Evolutionary conservation across 2,888 invertebrate species (phyloP).

Genomic region (Acrocera orbiculus): DNA sequence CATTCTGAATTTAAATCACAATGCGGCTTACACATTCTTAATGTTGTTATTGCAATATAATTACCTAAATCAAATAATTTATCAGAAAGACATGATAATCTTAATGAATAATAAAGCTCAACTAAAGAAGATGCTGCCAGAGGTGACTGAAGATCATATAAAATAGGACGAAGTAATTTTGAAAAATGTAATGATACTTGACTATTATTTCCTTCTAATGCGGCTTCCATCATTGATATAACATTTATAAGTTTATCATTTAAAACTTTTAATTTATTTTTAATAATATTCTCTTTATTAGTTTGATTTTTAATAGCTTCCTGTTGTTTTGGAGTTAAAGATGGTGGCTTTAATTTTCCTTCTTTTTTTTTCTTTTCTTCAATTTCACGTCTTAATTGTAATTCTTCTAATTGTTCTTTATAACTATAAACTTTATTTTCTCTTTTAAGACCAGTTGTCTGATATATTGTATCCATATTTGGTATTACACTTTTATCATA

Average conservation of each 20-base stretch:
- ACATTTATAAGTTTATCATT: constrained; percentile 22
- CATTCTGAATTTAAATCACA: constrained; percentile 63
- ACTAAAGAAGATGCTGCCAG: constrained; percentile 53
- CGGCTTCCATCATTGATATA: constrained; percentile 25
- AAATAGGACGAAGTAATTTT: constrained; percentile 20
- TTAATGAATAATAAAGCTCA: constrained; percentile 42
- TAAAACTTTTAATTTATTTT: constrained; percentile 47
- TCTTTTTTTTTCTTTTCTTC: constrained; percentile 72
- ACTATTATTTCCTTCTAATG: constrained; percentile 22
- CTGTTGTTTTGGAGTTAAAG: constrained; percentile 74
- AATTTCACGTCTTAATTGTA: constrained; percentile 78
- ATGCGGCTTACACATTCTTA: constrained; percentile 58
- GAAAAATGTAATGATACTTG: constrained; percentile 24
- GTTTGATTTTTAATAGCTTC: constrained; percentile 75
- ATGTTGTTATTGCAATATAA: constrained; percentile 50
- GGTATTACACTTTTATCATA: constrained; percentile 75
- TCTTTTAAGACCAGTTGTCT: constrained; percentile 52
- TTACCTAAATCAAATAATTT: constrained; percentile 35
- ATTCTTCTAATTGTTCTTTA: constrained; percentile 89
- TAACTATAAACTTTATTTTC: constrained; percentile 95
- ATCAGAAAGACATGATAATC: constrained; percentile 34
- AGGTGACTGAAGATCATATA: constrained; percentile 47
- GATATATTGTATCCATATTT: constrained; percentile 24
- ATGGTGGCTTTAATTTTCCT: constrained; percentile 56
- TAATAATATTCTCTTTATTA: constrained; percentile 65